A percentile compares a stretch with the other conserved stretches of the same genome.
These are phyloP conservation scores for Erpornis zantholeuca DNA, from an alignment of 2,113 vertebrate genomes.

Conservation along the genomic window DNA sequence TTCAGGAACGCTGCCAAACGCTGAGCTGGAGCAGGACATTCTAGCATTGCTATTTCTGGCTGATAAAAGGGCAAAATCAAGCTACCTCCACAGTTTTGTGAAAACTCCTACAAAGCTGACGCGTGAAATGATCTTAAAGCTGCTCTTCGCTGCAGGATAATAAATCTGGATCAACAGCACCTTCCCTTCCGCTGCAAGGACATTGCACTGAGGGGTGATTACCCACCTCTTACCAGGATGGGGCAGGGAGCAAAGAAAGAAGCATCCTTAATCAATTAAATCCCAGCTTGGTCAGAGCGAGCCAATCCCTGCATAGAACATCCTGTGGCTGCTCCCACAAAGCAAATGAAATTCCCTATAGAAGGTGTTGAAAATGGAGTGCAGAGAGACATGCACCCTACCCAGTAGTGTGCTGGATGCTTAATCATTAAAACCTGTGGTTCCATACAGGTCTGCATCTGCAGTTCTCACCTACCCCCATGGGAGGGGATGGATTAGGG, in stretches of 20 bases:
- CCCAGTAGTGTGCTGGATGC: background rate
- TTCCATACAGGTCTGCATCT: background rate
- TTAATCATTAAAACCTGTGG: background rate
- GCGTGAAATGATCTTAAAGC: background rate
- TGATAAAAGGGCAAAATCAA: background rate
- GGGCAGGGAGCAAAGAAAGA: background rate
- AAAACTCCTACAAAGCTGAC: background rate
- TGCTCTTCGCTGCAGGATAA: background rate
- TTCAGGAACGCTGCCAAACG: fast-evolving
- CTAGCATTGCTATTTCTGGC: background rate
- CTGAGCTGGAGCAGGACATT: background rate
- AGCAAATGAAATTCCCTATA: fast-evolving
- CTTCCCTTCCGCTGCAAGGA: background rate
- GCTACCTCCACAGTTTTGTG: background rate
- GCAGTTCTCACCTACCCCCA: background rate
- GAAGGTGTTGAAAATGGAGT: background rate
- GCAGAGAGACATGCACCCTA: background rate
- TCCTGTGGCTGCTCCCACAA: background rate
- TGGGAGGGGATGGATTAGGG: background rate
- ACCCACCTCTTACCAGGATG: background rate
- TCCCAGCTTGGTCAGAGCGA: background rate
- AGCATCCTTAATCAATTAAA: background rate
- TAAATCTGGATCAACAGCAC: background rate
- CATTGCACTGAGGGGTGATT: background rate
- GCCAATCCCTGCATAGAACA: background rate